phyloP scores from a whole-genome alignment of 1,140 invertebrate genomes.

The Oryctes rhinoceros region DNA sequence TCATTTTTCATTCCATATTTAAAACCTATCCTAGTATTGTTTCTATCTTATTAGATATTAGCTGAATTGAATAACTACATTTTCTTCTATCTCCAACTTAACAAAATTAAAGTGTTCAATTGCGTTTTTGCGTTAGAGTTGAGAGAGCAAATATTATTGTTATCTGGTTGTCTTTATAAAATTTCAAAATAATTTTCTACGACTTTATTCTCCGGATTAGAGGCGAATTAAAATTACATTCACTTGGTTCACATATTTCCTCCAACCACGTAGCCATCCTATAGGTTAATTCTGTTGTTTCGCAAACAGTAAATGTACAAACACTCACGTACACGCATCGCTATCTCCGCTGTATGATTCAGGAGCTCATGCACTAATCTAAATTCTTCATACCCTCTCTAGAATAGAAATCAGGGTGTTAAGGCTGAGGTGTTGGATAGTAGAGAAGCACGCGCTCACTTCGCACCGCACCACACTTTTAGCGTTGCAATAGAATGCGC shows the following conservation, averaged over 20 bases:
- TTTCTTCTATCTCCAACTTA: no score
- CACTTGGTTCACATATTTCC: background rate
- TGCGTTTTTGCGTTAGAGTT: no score
- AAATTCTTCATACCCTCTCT: background rate
- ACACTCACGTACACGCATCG: conserved; percentile 2
- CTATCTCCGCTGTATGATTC: background rate
- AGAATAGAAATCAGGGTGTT: background rate
- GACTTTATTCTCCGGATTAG: background rate
- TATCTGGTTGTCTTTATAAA: no score
- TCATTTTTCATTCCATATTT: no score
- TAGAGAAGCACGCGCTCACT: background rate
- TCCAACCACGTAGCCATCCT: background rate
- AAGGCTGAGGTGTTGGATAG: background rate
- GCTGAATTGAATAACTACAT: no score
- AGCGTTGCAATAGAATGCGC: background rate
- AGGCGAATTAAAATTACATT: background rate
- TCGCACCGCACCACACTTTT: background rate
- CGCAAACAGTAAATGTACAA: background rate
- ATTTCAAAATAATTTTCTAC: background rate
- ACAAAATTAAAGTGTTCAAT: no score
- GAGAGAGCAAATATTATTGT: no score
- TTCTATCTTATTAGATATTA: no score
- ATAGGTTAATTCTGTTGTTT: background rate
- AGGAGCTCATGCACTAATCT: background rate
- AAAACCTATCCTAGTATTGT: no score